Base-by-base conservation (phyloP, 2,113 vertebrate species). In the Podocnemis expansa region DNA sequence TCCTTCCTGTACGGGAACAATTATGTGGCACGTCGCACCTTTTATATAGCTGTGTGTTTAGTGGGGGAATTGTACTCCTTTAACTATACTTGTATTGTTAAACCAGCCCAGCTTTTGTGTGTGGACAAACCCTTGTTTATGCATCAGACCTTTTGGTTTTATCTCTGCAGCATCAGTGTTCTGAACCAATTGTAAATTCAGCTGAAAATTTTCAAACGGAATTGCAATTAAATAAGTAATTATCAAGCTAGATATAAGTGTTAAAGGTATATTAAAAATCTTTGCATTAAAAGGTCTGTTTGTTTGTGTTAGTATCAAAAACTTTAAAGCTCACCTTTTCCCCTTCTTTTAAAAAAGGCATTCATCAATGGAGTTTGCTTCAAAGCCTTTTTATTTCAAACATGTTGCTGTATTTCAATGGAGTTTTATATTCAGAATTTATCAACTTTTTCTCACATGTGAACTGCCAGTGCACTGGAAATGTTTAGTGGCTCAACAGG, bases 101-200 rank as follows among this genome's bases (percentile, higher is more conserved):
- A 8, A 10, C 10, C 51, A 19, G 1, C 1, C 8, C 19, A 13
- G 14, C 19, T 84, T 84, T 13, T 38, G 79, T 4, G 0, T 58
- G 55, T 56, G 27, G 55, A 56, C 0, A 7, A 90, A 87, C 84
- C 22, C 51, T 80, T 34, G 0, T 0, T 84, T 51, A 38, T 1
- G 0, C 0, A 0, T 82, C 21, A 0, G 7, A 25, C 73, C 54
- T 82, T 14, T 45, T 82, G 47, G 58, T 85, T 21, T 45, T 14
- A 27, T 5, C 82, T 25, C 3, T 41, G 83, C 34, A 75, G 76
- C 55, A 78, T 8, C 56, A 0, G 17, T 0, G 2, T 55, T 31
- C 92, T 96, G 96, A 93, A 94, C 91, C 93, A 93, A 92, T 4
- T 34, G 67, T 0, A 51, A 67, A 4, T 16, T 88, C 1, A 10